Percentiles rank a stretch among this genome's conserved stretches.
Conservation (phyloP, 2,888 invertebrate genomes). For the Tenodera sinensis region DNA sequence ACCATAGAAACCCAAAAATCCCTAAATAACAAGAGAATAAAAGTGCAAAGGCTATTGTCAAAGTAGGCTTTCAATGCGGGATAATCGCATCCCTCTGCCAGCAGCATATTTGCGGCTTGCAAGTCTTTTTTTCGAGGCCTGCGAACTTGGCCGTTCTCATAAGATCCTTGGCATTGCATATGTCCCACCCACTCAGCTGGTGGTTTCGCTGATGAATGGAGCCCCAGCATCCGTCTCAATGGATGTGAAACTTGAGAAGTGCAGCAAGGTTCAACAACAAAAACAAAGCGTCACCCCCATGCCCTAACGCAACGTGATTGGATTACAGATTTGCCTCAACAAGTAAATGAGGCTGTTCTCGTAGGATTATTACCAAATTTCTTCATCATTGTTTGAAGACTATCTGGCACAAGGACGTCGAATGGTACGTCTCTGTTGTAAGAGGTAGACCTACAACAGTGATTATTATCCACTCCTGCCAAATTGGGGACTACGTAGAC, state of each 20-base stretch:
- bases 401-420: neutral
- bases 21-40: too few relatives aligned
- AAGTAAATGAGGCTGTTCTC: neutral
- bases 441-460: too few relatives aligned
- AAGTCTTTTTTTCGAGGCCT: neutral
- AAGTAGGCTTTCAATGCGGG: neutral
- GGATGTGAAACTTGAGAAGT: neutral
- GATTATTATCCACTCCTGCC: too few relatives aligned
- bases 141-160: neutral
- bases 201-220: neutral
- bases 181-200: neutral
- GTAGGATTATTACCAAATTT: neutral
- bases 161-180: neutral
- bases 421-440: too few relatives aligned
- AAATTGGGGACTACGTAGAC: too few relatives aligned
- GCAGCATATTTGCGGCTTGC: too few relatives aligned
- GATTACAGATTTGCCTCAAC: neutral
- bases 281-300: neutral
- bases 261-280: neutral
- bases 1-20: too few relatives aligned
- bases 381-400: neutral
- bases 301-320: neutral
- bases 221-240: neutral
- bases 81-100: too few relatives aligned
- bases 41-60: neutral